These are phyloP conservation scores for Malurus leucopterus DNA, from an alignment of 2,797 vertebrate species.

Conservation along the genomic window DNA sequence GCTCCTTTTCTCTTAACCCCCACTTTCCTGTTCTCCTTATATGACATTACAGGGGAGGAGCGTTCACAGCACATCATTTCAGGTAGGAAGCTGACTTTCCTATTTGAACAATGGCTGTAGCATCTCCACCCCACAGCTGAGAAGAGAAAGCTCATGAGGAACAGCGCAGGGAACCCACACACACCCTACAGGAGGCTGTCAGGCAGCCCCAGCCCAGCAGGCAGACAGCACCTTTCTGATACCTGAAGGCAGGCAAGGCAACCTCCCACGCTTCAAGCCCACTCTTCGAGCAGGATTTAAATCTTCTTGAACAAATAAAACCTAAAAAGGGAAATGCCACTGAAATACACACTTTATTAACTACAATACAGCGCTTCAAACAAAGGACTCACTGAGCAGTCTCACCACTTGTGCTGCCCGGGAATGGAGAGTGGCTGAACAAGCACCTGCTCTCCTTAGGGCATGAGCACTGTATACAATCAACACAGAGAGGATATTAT, in stretches of 20 bases:
- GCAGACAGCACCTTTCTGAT: fast-evolving
- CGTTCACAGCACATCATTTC: neutral
- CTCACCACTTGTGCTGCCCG: neutral
- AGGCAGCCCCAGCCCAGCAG: neutral
- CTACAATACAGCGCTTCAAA: neutral
- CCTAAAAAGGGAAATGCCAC: neutral
- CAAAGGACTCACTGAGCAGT: neutral
- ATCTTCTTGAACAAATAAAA: neutral
- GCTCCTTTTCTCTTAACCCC: neutral
- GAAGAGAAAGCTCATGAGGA: neutral
- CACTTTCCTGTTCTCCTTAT: neutral
- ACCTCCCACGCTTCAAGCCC: neutral
- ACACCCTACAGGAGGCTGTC: neutral
- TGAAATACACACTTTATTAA: neutral
- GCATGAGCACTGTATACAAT: neutral
- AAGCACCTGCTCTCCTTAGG: neutral
- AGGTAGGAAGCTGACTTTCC: neutral
- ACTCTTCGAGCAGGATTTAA: neutral
- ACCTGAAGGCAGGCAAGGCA: neutral
- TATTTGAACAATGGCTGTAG: neutral
- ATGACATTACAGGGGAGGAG: neutral
- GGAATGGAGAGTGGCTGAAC: neutral
- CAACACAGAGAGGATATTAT: neutral
- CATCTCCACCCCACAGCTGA: neutral
- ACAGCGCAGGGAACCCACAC: neutral